Evolutionary conservation across 1,140 invertebrate species (phyloP).

Genomic region (Drosophila murphyi): DNA sequence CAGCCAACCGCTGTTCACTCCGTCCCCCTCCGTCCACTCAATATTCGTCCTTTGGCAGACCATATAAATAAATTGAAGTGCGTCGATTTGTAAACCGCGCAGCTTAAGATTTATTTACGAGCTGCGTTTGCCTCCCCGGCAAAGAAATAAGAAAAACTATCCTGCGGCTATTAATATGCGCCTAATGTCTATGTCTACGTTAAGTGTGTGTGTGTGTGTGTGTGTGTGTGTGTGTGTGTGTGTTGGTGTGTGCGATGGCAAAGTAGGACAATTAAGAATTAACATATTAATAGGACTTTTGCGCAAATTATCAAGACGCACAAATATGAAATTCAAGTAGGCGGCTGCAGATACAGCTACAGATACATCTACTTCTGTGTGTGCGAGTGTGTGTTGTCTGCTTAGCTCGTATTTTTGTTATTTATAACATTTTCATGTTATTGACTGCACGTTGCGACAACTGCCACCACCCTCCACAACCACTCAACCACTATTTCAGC

Average conservation of each 20-base stretch:
- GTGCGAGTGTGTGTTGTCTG: slow-evolving; percentile 19
- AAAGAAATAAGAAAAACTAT: slow-evolving; percentile 20
- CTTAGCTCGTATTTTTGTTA: slow-evolving; percentile 69
- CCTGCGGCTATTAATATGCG: slow-evolving; percentile 70
- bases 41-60: background rate
- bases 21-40: too few relatives aligned
- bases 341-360: slow-evolving; percentile 7
- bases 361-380: slow-evolving; percentile 26
- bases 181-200: slow-evolving; percentile 26
- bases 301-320: slow-evolving; percentile 75
- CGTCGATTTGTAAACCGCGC: slow-evolving; percentile 72
- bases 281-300: slow-evolving; percentile 83
- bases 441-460: slow-evolving; percentile 60
- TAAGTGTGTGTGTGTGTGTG: slow-evolving; percentile 17
- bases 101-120: slow-evolving; percentile 79
- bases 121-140: slow-evolving; percentile 43
- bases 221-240: slow-evolving; percentile 25
- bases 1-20: too few relatives aligned
- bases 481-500: background rate
- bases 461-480: background rate
- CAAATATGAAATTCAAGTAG: slow-evolving; percentile 65
- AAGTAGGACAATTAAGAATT: slow-evolving; percentile 80
- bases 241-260: slow-evolving; percentile 32
- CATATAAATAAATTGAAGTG: slow-evolving; percentile 73
- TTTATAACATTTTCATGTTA: slow-evolving; percentile 81